phyloP scores from a whole-genome alignment of 2,888 invertebrate species.

The Orchestes rusci region DNA sequence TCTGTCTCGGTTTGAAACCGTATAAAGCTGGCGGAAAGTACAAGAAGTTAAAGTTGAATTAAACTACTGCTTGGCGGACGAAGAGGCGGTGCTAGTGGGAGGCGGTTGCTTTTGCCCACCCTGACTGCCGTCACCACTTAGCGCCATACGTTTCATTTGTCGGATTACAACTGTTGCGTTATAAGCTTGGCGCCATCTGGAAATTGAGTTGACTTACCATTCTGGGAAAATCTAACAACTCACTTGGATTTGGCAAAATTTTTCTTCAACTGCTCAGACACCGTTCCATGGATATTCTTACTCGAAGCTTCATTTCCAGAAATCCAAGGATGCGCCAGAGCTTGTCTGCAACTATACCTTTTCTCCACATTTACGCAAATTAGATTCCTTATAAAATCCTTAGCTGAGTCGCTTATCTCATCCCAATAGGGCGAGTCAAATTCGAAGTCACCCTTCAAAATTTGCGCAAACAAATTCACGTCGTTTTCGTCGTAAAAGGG shows the following conservation, averaged over 20 bases:
- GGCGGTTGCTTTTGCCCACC: constrained; percentile 37
- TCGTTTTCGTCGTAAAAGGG: constrained; percentile 99
- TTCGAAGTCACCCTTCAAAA: constrained; percentile 97
- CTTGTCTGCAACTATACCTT: constrained; percentile 50
- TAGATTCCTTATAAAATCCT: constrained; percentile 95
- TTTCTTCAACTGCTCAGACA: constrained; percentile 98
- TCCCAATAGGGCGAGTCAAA: constrained; percentile 99
- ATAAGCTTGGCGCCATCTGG: constrained; percentile 71
- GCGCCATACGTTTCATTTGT: constrained; percentile 94
- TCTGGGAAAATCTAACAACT: constrained; percentile 5
- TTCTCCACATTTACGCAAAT: constrained; percentile 98
- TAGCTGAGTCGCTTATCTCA: constrained; percentile 98
- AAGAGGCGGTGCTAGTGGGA: constrained; percentile 19
- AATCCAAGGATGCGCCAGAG: constrained; percentile 95
- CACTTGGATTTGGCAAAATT: constrained; percentile 93
- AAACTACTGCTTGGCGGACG: constrained; percentile 19
- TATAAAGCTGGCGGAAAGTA: too few species aligned
- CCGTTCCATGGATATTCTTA: constrained; percentile 97
- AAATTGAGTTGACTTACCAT: not conserved
- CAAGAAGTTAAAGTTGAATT: too few species aligned
- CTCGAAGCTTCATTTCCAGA: constrained; percentile 96
- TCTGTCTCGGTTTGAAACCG: too few species aligned
- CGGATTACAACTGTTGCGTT: constrained; percentile 96
- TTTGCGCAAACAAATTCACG: constrained; percentile 98
- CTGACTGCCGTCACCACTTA: constrained; percentile 58